Evolutionary conservation across 1,140 invertebrate genomes (phyloP).

Genomic region (Drosophila albomicans): DNA sequence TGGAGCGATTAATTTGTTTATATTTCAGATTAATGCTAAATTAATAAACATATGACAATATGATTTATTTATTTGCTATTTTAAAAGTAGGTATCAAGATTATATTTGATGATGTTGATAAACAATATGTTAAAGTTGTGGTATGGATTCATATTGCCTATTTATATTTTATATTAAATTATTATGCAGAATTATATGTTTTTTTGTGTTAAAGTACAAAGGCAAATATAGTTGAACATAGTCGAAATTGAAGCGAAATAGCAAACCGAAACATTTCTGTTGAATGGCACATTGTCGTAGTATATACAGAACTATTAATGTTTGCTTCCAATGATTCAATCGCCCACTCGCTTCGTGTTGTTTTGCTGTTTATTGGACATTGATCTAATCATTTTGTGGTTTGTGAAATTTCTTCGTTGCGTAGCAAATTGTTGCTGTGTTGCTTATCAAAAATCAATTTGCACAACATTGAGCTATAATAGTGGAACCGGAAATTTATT

Average conservation of each 20-base stretch:
- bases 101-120: no score
- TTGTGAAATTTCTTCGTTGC: neutral
- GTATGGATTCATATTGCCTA: no score
- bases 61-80: no score
- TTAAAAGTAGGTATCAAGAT: no score
- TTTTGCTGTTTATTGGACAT: slow-evolving; percentile 62
- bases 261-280: neutral
- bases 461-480: slow-evolving; percentile 45
- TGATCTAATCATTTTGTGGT: slow-evolving; percentile 48
- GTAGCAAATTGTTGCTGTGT: slow-evolving; percentile 8
- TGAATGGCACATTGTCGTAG: neutral
- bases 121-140: no score
- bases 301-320: slow-evolving; percentile 7
- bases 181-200: no score
- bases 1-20: neutral
- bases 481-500: slow-evolving; percentile 38
- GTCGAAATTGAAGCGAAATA: neutral
- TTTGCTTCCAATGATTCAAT: slow-evolving; percentile 21
- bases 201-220: no score
- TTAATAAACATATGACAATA: no score
- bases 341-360: slow-evolving; percentile 39
- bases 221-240: no score
- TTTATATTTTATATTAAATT: no score
- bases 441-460: slow-evolving; percentile 75
- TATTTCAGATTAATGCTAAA: neutral